phyloP scores from a whole-genome alignment of 2,888 invertebrate species.

The Loripinus fragilis region DNA sequence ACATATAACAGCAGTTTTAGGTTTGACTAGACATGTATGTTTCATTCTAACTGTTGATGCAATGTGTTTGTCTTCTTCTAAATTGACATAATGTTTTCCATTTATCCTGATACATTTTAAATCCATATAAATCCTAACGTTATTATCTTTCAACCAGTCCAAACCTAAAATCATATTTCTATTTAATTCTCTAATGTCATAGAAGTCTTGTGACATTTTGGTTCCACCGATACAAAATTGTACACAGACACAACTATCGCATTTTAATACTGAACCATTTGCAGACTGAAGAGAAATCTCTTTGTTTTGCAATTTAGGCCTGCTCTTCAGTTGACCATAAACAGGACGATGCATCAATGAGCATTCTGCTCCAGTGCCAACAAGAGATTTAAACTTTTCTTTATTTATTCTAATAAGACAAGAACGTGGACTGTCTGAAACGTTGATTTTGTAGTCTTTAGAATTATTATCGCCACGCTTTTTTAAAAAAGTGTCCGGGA shows the following conservation, averaged over 20 bases:
- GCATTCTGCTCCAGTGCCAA: constrained; percentile 38
- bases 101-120: too few relatives aligned
- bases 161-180: constrained; percentile 31
- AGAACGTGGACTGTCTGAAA: constrained; percentile 37
- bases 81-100: too few relatives aligned
- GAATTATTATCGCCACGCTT: too few relatives aligned
- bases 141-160: too few relatives aligned
- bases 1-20: constrained; percentile 28
- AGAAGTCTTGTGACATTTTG: too few relatives aligned
- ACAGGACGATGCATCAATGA: constrained; percentile 37
- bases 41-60: constrained; percentile 32
- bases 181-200: constrained; percentile 32
- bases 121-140: too few relatives aligned
- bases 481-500: too few relatives aligned
- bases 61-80: too few relatives aligned
- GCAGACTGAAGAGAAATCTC: constrained; percentile 23
- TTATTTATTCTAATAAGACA: constrained; percentile 26
- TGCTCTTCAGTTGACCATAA: constrained; percentile 28
- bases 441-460: too few relatives aligned
- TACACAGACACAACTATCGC: constrained; percentile 30
- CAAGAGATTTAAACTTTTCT: constrained; percentile 34
- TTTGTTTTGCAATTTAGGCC: constrained; percentile 19
- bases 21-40: constrained; percentile 21
- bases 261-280: too few relatives aligned
- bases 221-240: constrained; percentile 26